These are phyloP conservation scores for Tyria jacobaeae DNA, from an alignment of 2,888 invertebrate genomes.

Conservation along the genomic window DNA sequence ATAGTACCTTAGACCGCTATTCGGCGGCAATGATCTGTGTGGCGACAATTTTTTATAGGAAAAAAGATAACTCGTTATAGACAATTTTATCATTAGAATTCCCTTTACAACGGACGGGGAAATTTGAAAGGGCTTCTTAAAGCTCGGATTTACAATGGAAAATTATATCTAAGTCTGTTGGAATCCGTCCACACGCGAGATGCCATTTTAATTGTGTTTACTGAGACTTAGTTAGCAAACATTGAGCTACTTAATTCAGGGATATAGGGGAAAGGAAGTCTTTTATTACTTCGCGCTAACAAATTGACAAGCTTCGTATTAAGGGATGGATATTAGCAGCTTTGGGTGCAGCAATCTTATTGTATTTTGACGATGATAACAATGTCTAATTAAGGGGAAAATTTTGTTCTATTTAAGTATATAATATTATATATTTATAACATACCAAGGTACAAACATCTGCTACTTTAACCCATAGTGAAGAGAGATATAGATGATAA, in stretches of 20 bases:
- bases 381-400: not conserved
- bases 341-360: slow-evolving; percentile 23
- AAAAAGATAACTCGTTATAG: slow-evolving; percentile 44
- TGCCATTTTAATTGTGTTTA: slow-evolving; percentile 81
- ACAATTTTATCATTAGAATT: slow-evolving; percentile 63
- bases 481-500: too few relatives aligned
- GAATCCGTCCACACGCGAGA: slow-evolving; percentile 76
- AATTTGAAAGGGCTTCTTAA: slow-evolving; percentile 67
- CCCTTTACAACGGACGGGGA: slow-evolving; percentile 60
- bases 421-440: not conserved
- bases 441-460: too few relatives aligned
- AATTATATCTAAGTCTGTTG: slow-evolving; percentile 75
- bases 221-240: slow-evolving; percentile 74
- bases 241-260: slow-evolving; percentile 70
- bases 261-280: slow-evolving; percentile 55
- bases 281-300: slow-evolving; percentile 55
- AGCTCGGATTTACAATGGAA: slow-evolving; percentile 73
- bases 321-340: slow-evolving; percentile 33
- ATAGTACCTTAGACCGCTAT: too few relatives aligned
- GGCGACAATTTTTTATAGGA: slow-evolving; percentile 28
- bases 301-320: slow-evolving; percentile 50
- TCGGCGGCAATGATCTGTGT: slow-evolving; percentile 29
- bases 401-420: not conserved
- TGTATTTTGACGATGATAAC: slow-evolving; percentile 10
- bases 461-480: too few relatives aligned